phyloP scores from a whole-genome alignment of 2,888 invertebrate genomes.

The Amblyteles armatorius region DNA sequence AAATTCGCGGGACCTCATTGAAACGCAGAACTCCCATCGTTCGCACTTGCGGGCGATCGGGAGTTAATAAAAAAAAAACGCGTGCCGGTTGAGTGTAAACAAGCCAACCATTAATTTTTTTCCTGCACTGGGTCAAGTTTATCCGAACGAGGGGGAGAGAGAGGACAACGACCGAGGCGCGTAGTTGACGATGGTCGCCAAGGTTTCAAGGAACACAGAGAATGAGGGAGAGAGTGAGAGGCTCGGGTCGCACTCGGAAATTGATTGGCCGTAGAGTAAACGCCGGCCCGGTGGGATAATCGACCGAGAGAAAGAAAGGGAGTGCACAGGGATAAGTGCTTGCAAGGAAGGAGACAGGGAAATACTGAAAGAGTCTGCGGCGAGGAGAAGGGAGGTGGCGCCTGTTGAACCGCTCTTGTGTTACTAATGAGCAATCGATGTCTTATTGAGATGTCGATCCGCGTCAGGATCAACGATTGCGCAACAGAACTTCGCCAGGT shows the following conservation, averaged over 20 bases:
- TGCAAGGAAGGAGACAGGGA: not conserved
- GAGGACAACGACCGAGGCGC: constrained; percentile 8
- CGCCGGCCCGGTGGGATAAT: not conserved
- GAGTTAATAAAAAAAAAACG: too few relatives aligned
- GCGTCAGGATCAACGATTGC: constrained; percentile 69
- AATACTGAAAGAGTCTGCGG: constrained; percentile 51
- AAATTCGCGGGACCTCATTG: too few relatives aligned
- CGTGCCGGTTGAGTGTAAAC: too few relatives aligned
- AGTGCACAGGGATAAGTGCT: not conserved
- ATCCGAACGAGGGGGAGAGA: constrained; percentile 7
- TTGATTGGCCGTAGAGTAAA: constrained; percentile 21
- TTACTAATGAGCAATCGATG: constrained; percentile 70
- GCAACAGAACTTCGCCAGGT: constrained; percentile 40
- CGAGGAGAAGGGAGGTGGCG: constrained; percentile 9
- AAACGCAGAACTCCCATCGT: too few relatives aligned
- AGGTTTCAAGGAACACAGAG: not conserved
- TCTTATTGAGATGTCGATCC: constrained; percentile 79
- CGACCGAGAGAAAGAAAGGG: not conserved
- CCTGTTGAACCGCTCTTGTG: constrained; percentile 58
- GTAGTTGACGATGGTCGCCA: constrained; percentile 51
- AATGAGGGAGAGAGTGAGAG: not conserved
- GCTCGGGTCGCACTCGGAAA: constrained; percentile 17
- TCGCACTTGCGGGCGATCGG: too few relatives aligned
- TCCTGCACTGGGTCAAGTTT: constrained; percentile 64
- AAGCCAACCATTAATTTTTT: not conserved